Evolutionary conservation across 2,797 vertebrate genomes (phyloP), one percentile per base, ranked within the genome.

Genomic region (Hyperoplus immaculatus): DNA sequence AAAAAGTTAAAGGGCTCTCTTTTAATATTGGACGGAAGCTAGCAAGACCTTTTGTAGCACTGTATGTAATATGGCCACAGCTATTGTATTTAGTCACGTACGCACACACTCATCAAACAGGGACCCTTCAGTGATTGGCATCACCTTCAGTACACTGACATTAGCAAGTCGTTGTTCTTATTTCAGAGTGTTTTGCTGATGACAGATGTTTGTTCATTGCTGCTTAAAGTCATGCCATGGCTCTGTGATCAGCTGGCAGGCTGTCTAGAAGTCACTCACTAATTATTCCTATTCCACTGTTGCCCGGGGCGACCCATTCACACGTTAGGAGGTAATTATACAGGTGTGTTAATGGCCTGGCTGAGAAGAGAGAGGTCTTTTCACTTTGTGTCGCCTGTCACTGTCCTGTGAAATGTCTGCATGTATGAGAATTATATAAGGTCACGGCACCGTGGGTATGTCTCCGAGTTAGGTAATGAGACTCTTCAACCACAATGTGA

Each of bases 311-410:
- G 54, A 89, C 88, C 87, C 79, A 36, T 87, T 90, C 80, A 74
- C 77, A 70, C 77, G 46, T 61, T 76, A 77, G 83, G 88, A 88
- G 90, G 80, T 91, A 85, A 95, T 94, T 93, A 93, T 85, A 88
- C 90, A 92, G 89, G 87, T 93, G 91, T 91, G 87, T 87, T 92
- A 93, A 94, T 91, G 89, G 87, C 68, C 77, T 53, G 71, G 81
- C 81, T 47, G 80, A 63, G 72, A 83, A 8, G 42, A 81, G 63
- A 72, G 80, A 73, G 81, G 69, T 72, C 58, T 79, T 64, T 80
- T 85, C 50, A 8, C 43, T 18, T 64, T 67, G 68, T 70, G 82
- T 79, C 73, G 69, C 77, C 79, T 68, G 50, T 79, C 70, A 58
- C 46, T 51, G 47, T 47, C 60, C 61, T 57, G 43, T 81, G 67